Evolutionary conservation across 2,797 vertebrate species (phyloP), one percentile per base, ranked within the genome.

Genomic region (Coreius guichenoti): DNA sequence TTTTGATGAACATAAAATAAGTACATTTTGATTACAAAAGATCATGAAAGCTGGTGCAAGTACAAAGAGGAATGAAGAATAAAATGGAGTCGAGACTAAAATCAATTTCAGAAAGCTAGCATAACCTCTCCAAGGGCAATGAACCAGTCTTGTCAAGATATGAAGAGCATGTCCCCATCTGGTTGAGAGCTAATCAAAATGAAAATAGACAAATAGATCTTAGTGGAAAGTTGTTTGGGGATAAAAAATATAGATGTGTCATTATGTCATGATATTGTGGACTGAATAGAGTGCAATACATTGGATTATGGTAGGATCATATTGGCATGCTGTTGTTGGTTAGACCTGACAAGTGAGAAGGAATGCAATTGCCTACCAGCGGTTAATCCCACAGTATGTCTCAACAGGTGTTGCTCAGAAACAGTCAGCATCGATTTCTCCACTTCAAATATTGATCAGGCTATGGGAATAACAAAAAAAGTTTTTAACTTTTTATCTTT

Each of bases 391-490:
- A 54, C 70, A 73, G 63, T 85, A 21, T 7, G 17, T 68, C 67
- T 73, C 77, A 85, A 79, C 70, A 83, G 68, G 51, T 72, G 83
- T 80, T 84, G 82, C 82, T 84, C 82, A 84, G 73, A 56, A 76
- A 77, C 33, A 54, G 82, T 63, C 75, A 39, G 12, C 73, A 85
- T 80, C 19, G 65, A 74, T 78, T 83, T 79, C 80, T 86, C 80
- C 85, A 77, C 39, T 69, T 79, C 76, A 81, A n/a, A 83, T 85
- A 85, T 87, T 72, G 70, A 88, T 88, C 65, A 51, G 70, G 12
- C 89, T 89, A 81, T 75, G 58, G 54, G 76, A 80, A 47, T 19
- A 70, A 45, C n/a, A 76, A 76, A 63, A 81, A 86, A 49, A 69
- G 8, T 39, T 39, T 39, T 6, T 86, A 21, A 87, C 33, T 68